Conservation (phyloP, 1,140 invertebrate species). For the Eupeodes corollae region DNA sequence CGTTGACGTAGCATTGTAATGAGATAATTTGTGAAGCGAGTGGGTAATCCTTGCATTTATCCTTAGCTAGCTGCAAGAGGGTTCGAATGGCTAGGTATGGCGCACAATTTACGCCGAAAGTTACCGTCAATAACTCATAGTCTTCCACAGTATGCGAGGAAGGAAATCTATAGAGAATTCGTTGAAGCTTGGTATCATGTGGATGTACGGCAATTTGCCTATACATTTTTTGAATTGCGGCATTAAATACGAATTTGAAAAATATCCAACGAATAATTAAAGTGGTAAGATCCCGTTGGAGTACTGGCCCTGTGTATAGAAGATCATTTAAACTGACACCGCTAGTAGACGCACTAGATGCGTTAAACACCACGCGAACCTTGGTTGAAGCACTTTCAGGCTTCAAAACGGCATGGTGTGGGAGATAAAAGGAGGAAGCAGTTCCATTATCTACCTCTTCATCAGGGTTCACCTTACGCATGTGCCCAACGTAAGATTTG, state of each 20-base stretch:
- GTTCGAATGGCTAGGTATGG: constrained; percentile 11
- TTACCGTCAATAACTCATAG: constrained; percentile 10
- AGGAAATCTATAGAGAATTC: constrained; percentile 20
- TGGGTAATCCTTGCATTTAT: constrained; percentile 18
- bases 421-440: neutral
- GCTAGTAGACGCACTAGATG: neutral
- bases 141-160: neutral
- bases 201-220: constrained; percentile 28
- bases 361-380: neutral
- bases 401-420: neutral
- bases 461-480: neutral
- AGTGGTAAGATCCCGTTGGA: too few relatives aligned
- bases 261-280: too few relatives aligned
- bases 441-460: neutral
- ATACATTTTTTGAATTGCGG: constrained; percentile 38
- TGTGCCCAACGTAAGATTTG: neutral
- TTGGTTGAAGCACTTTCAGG: neutral
- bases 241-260: constrained; percentile 16
- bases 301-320: too few relatives aligned
- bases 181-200: constrained; percentile 21
- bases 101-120: constrained; percentile 12
- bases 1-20: constrained; percentile 33
- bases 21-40: constrained; percentile 13
- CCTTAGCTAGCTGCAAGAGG: constrained; percentile 26
- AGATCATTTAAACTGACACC: too few relatives aligned